phyloP scores from a whole-genome alignment of 2,888 invertebrate genomes.

The Cecidostiba fungosa region DNA sequence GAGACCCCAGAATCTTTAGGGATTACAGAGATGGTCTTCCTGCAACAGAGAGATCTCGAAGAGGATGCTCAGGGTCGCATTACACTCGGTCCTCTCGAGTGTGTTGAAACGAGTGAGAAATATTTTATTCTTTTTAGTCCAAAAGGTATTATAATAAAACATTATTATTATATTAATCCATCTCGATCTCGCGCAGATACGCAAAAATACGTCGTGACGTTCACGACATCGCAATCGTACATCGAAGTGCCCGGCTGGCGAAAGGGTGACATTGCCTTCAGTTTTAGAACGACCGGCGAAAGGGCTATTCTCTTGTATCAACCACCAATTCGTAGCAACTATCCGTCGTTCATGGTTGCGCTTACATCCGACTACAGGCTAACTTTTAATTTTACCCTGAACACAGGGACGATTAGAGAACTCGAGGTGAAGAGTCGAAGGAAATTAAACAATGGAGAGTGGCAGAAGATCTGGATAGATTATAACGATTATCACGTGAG shows the following conservation, averaged over 20 bases:
- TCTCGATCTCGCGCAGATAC: constrained; percentile 84
- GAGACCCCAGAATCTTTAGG: constrained; percentile 91
- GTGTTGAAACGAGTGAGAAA: constrained; percentile 94
- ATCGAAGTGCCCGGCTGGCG: constrained; percentile 97
- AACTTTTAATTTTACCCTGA: constrained; percentile 94
- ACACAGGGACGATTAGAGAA: constrained; percentile 91
- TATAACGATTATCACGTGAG: constrained; percentile 96
- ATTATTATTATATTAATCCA: no score
- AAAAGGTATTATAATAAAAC: no score
- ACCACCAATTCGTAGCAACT: constrained; percentile 92
- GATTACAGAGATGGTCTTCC: constrained; percentile 94
- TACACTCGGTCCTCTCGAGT: constrained; percentile 94
- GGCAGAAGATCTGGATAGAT: constrained; percentile 98
- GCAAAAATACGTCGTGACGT: constrained; percentile 95
- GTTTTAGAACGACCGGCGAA: constrained; percentile 94
- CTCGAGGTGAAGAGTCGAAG: constrained; percentile 91
- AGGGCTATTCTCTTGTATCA: constrained; percentile 95
- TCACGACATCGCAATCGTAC: constrained; percentile 95
- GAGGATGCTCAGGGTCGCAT: constrained; percentile 93
- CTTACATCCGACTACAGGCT: constrained; percentile 91
- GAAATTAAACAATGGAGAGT: constrained; percentile 94
- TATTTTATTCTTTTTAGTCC: background rate
- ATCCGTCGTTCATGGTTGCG: constrained; percentile 96
- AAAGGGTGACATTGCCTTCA: constrained; percentile 95
- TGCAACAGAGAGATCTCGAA: constrained; percentile 91